Evolutionary conservation across 2,113 vertebrate species (phyloP).

Genomic region (Raja brachyura): DNA sequence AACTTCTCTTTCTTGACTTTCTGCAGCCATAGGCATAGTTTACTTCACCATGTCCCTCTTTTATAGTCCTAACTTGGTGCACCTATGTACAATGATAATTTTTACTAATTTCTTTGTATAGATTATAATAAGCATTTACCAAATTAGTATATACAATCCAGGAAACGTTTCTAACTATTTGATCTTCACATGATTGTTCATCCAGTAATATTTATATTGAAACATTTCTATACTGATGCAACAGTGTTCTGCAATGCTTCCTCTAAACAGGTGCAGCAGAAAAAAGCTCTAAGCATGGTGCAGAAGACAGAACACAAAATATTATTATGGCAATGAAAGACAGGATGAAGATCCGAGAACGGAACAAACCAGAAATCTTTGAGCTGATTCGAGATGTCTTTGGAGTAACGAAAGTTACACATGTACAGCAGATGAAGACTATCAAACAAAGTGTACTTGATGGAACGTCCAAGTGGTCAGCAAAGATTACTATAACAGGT

Average conservation of each 20-base stretch:
- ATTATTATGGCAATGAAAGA: constrained; percentile 99
- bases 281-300: constrained; percentile 93
- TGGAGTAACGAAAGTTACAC: constrained; percentile 70
- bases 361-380: constrained; percentile 97
- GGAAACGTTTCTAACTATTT: neutral
- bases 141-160: neutral
- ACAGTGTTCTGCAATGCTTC: neutral
- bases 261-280: constrained; percentile 78
- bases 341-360: constrained; percentile 95
- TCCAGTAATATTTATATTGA: neutral
- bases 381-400: constrained; percentile 92
- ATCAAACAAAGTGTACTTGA: constrained; percentile 95
- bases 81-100: neutral
- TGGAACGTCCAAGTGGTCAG: constrained; percentile 98
- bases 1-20: neutral
- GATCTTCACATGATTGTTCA: neutral
- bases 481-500: constrained; percentile 97
- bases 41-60: neutral
- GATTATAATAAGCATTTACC: too few species aligned
- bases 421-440: constrained; percentile 92
- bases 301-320: constrained; percentile 92
- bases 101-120: too few species aligned
- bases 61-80: neutral
- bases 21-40: neutral
- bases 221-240: neutral